Conservation (phyloP, 2,888 invertebrate genomes). For the Nomada goodeniana region DNA sequence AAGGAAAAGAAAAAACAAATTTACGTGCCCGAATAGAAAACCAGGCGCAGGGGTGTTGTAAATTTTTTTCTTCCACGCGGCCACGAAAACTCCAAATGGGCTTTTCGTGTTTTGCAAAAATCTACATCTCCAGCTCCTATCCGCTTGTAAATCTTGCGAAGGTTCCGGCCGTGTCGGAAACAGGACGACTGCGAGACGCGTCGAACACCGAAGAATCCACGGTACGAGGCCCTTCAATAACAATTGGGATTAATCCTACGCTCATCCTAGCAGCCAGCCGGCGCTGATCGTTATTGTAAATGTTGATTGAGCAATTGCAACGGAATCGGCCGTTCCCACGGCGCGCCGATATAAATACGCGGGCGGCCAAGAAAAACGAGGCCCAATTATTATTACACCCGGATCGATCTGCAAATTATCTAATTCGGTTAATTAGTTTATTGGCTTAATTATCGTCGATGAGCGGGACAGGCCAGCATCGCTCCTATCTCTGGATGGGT, state of each 20-base stretch:
- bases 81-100: slow-evolving; percentile 41
- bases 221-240: too few relatives aligned
- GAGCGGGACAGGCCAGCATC: slow-evolving; percentile 37
- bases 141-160: slow-evolving; percentile 28
- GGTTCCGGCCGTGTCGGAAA: neutral
- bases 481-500: neutral
- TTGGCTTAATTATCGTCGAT: slow-evolving; percentile 78
- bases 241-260: slow-evolving; percentile 35
- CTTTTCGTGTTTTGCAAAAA: slow-evolving; percentile 44
- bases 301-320: slow-evolving; percentile 76
- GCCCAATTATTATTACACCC: slow-evolving; percentile 70
- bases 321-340: slow-evolving; percentile 68
- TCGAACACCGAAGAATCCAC: too few relatives aligned
- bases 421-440: slow-evolving; percentile 83
- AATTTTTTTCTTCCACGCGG: slow-evolving; percentile 40
- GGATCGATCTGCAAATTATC: slow-evolving; percentile 78
- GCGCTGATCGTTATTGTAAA: slow-evolving; percentile 64
- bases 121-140: slow-evolving; percentile 25
- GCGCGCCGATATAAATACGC: slow-evolving; percentile 53
- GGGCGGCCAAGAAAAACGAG: slow-evolving; percentile 21
- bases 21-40: slow-evolving; percentile 30
- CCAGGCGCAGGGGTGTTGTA: slow-evolving; percentile 32
- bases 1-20: slow-evolving; percentile 41
- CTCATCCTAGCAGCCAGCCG: slow-evolving; percentile 47
- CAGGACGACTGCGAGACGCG: too few relatives aligned